Evolutionary conservation across 2,888 invertebrate species (phyloP), one percentile per base, ranked within the genome.

Genomic region (Trachelus stipa): DNA sequence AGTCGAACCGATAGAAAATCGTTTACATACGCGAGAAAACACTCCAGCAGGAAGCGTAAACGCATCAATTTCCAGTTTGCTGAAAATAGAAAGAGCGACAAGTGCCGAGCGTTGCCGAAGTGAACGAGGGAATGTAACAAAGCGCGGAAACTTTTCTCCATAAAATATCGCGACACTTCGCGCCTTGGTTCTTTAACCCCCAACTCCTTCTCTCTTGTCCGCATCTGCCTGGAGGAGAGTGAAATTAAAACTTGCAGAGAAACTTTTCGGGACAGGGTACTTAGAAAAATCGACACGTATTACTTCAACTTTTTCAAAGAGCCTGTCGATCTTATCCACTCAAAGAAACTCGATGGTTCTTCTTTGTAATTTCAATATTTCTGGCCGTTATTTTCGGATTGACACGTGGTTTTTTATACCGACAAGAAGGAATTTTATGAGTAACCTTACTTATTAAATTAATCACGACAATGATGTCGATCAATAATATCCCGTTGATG

Each of bases 121-220:
- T 23, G 56, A 56, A 37, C 35, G 69, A 73, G 73, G 40, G 71
- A 56, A 74, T 71, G 73, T 34, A 56, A 74, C 69, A 77, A 77
- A 40, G 69, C 73, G 80, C 79, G 79, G 83, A 81, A 84, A 85
- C 80, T 84, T 85, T 83, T 81, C 81, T 78, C 81, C 81, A 80
- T 85, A 85, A 86, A 85, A 85, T 85, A 86, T 85, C 83, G 81
- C 83, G 82, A 83, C 77, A 80, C 80, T 83, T 78, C 30, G n/a
- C 35, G 69, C 77, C n/a, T 56, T 73, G 76, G 74, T 76, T 75
- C 79, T 75, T 74, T 35, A 75, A 76, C 78, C 78, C 80, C 76
- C 75, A 77, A 73, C 69, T 77, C 56, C 73, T 71, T 76, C 77
- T 68, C 56, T 73, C 37, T 73, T 68, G 30, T 15, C 74, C n/a